Conservation (phyloP, 1,140 invertebrate genomes). For the Aethina tumida region DNA sequence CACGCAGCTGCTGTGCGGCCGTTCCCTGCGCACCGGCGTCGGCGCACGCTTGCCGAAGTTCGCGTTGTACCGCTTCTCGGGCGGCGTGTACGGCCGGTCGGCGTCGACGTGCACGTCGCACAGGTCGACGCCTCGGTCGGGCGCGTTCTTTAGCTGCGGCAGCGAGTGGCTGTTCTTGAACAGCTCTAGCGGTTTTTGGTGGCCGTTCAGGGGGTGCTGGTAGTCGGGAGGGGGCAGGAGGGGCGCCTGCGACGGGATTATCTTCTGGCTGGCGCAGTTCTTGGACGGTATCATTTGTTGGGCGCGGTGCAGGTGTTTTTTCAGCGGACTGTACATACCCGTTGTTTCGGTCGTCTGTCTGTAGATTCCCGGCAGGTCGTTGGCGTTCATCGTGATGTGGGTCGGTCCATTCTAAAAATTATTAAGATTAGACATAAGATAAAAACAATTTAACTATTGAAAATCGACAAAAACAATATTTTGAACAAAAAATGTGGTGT, state of each 20-base stretch:
- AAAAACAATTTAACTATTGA: conserved; percentile 1
- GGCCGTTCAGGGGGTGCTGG: conserved; percentile 4
- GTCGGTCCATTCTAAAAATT: conserved; percentile 24
- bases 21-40: conserved; percentile 10
- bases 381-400: conserved; percentile 17
- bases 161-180: conserved; percentile 28
- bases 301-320: conserved; percentile 24
- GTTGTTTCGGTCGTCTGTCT: conserved; percentile 32
- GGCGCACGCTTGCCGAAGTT: conserved; percentile 24
- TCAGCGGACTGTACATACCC: conserved; percentile 33
- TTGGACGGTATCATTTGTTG: conserved; percentile 30
- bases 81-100: conserved; percentile 29
- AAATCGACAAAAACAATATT: background rate
- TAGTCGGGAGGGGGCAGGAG: conserved; percentile 19
- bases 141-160: conserved; percentile 24
- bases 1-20: conserved; percentile 27
- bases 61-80: conserved; percentile 31
- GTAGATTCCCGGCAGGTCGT: conserved; percentile 30
- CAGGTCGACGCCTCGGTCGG: conserved; percentile 2
- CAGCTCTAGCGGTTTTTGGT: conserved; percentile 6
- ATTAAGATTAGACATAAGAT: too few relatives aligned
- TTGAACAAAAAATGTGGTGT: background rate
- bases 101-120: background rate
- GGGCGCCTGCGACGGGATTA: conserved; percentile 23
- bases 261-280: conserved; percentile 28